A percentile compares a stretch with the other conserved stretches of the same genome.
These are phyloP conservation scores for Phainopepla nitens DNA, from an alignment of 2,113 vertebrate species.

Conservation along the genomic window DNA sequence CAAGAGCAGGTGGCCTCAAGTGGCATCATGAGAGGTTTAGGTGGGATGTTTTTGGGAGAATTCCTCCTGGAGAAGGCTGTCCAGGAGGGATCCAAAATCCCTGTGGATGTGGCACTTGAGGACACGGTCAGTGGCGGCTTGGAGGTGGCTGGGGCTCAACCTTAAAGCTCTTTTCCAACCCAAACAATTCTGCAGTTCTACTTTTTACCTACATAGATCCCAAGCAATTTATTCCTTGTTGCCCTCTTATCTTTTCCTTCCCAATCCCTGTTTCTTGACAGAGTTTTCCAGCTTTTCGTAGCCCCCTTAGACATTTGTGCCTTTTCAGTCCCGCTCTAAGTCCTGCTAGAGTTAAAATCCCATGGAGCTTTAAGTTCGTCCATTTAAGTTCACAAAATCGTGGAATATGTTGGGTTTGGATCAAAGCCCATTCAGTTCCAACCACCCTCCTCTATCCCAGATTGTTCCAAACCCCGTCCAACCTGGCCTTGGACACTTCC, in stretches of 20 bases:
- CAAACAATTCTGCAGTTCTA: not conserved
- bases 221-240: not conserved
- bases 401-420: not conserved
- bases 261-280: not conserved
- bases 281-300: not conserved
- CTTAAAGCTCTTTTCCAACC: not conserved
- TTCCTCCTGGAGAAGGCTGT: not conserved
- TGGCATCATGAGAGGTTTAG: not conserved
- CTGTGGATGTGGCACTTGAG: not conserved
- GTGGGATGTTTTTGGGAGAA: not conserved
- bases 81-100: not conserved
- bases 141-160: not conserved
- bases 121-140: not conserved
- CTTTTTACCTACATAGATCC: not conserved
- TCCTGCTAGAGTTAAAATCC: not conserved
- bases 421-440: not conserved
- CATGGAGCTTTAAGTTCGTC: too few species aligned
- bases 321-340: not conserved
- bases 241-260: not conserved
- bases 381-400: not conserved
- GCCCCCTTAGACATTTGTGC: not conserved
- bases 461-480: accelerated
- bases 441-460: accelerated
- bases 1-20: not conserved
- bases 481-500: not conserved